Evolutionary conservation across 2,888 invertebrate genomes (phyloP).

Genomic region (Trypoxylon attenuatum): DNA sequence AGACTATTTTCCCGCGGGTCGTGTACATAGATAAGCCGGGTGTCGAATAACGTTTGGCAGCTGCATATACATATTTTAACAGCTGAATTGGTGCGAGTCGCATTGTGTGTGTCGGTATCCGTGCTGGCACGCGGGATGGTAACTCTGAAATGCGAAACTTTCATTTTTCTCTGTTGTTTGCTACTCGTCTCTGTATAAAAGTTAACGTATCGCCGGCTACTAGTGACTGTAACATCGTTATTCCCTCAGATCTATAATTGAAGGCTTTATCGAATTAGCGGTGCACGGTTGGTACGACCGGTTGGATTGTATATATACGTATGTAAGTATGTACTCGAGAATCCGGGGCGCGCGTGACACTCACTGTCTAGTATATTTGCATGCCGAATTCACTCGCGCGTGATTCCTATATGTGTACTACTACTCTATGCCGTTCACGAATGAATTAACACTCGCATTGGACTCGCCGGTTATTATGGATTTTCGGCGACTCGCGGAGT

Average conservation of each 20-base stretch:
- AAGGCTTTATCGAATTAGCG: constrained; percentile 11
- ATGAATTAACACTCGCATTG: constrained; percentile 16
- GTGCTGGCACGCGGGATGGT: background rate
- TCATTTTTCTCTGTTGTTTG: background rate
- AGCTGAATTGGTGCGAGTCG: constrained; percentile 21
- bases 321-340: no score
- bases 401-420: constrained; percentile 38
- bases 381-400: constrained; percentile 40
- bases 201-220: background rate
- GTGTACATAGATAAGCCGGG: constrained; percentile 12
- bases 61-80: constrained; percentile 36
- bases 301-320: background rate
- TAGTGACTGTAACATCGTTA: constrained; percentile 13
- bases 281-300: background rate
- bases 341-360: constrained; percentile 14
- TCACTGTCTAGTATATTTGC: constrained; percentile 31
- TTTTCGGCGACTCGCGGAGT: no score
- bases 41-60: constrained; percentile 23
- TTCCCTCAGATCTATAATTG: constrained; percentile 15
- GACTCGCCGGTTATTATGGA: no score
- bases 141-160: constrained; percentile 1
- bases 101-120: background rate
- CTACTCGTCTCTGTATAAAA: no score
- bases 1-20: constrained; percentile 4
- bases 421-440: constrained; percentile 10